Percentiles rank a stretch among this genome's conserved stretches.
Conservation (phyloP, 2,797 vertebrate species). For the Strix occidentalis region DNA sequence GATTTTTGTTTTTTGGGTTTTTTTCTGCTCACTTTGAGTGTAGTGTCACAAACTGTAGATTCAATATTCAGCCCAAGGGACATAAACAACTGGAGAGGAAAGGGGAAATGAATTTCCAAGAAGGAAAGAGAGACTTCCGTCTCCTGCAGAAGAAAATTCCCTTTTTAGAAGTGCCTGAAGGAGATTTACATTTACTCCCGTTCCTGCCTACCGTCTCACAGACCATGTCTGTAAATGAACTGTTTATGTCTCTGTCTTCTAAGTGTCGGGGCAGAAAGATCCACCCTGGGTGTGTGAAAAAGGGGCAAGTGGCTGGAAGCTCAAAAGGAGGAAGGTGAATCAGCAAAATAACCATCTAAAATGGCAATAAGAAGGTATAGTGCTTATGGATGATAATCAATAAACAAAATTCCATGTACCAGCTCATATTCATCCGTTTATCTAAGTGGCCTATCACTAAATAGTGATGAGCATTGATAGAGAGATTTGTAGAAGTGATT, state of each 20-base stretch:
- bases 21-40: neutral
- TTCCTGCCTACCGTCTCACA: neutral
- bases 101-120: neutral
- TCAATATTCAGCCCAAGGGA: neutral
- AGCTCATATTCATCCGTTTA: neutral
- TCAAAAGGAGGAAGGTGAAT: neutral
- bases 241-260: neutral
- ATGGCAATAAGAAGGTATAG: neutral
- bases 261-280: neutral
- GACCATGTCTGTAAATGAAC: neutral
- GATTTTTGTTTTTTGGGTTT: accelerated
- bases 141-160: neutral
- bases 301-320: neutral
- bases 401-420: neutral
- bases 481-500: neutral
- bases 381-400: neutral
- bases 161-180: neutral
- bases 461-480: neutral
- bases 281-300: neutral
- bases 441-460: neutral
- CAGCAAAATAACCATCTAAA: neutral
- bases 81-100: neutral
- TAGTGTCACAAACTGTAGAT: neutral
- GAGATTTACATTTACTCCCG: neutral
- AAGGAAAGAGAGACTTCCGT: neutral